Base-by-base conservation (phyloP, 2,113 vertebrate species). In the Excalfactoria chinensis region DNA sequence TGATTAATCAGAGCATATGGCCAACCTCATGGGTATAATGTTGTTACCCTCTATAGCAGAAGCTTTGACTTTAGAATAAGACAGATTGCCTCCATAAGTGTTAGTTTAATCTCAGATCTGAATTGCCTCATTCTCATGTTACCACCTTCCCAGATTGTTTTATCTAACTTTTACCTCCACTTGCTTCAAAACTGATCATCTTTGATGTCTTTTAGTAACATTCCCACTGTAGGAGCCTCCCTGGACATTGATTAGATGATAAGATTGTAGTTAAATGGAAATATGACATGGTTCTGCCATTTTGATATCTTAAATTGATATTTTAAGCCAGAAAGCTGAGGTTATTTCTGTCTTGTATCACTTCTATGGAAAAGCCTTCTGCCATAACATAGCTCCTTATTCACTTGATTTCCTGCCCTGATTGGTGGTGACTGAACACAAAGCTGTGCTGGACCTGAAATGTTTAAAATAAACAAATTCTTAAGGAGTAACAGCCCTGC, bases 1-100 rank as follows among this genome's bases (percentile, higher is more conserved):
- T 92, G 81, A 94, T 97, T 96, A 95, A 96, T 95, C 86, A 87
- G 82, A 92, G 82, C 94, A 91, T 93, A 95, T 95, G 94, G 87
- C 89, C 77, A 79, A 55, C 67, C 92, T 95, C 93, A 67, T 71
- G 93, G 70, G 92, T 75, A 66, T 89, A 93, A 95, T 89, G 89
- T 91, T 95, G 88, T 95, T 93, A 89, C 74, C 88, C 58, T 89
- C 91, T 90, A 51, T 63, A 85, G 84, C 66, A 93, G 91, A 91
- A 89, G 74, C 66, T 87, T 96, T 94, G 84, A 93, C 81, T 96
- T 95, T 91, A 94, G 80, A 86, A 59, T 83, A 95, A 96, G 85
- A 96, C 93, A 46, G 86, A 97, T 95, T 84, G 64, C 41, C 23
- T 90, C 83, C 2, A 1, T 91, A 95, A 94, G 67, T 95, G 89